Conservation (phyloP, 2,797 vertebrate species). For the Melanogrammus aeglefinus region DNA sequence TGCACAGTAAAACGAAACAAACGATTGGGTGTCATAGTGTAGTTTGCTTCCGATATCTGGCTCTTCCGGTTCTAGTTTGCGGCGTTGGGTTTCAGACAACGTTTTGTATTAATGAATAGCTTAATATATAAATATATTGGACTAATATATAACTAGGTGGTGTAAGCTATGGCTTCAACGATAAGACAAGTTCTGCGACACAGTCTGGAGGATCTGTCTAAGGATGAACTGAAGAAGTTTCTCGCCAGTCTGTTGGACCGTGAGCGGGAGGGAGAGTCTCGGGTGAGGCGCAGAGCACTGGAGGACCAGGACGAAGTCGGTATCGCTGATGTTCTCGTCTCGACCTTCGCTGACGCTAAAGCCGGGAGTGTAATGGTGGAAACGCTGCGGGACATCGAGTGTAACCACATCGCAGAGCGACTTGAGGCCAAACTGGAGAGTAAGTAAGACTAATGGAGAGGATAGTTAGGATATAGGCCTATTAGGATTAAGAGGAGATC, state of each 20-base stretch:
- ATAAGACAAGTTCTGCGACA: conserved; percentile 11
- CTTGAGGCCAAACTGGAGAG: not conserved
- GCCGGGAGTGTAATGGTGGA: conserved; percentile 12
- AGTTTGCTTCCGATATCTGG: too few relatives aligned
- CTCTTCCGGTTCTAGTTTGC: too few relatives aligned
- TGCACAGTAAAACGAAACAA: too few relatives aligned
- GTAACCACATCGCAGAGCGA: not conserved
- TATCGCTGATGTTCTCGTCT: conserved; percentile 24
- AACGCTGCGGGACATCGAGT: conserved; percentile 13
- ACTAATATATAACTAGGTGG: too few relatives aligned
- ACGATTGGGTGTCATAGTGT: too few relatives aligned
- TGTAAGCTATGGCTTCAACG: conserved; percentile 11
- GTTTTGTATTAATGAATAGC: too few relatives aligned
- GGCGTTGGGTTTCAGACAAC: too few relatives aligned
- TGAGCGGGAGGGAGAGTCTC: not conserved
- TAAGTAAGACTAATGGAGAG: not conserved
- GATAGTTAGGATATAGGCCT: too few relatives aligned
- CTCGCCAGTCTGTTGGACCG: conserved; percentile 28
- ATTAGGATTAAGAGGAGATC: not conserved
- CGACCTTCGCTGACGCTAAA: conserved; percentile 7
- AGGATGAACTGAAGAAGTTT: conserved; percentile 9
- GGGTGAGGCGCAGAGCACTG: conserved; percentile 9
- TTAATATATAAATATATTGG: too few relatives aligned
- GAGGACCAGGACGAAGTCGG: conserved; percentile 5
- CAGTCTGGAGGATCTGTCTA: conserved; percentile 18